Conservation (phyloP, 2,888 invertebrate genomes). For the Drosophila pegasa region DNA sequence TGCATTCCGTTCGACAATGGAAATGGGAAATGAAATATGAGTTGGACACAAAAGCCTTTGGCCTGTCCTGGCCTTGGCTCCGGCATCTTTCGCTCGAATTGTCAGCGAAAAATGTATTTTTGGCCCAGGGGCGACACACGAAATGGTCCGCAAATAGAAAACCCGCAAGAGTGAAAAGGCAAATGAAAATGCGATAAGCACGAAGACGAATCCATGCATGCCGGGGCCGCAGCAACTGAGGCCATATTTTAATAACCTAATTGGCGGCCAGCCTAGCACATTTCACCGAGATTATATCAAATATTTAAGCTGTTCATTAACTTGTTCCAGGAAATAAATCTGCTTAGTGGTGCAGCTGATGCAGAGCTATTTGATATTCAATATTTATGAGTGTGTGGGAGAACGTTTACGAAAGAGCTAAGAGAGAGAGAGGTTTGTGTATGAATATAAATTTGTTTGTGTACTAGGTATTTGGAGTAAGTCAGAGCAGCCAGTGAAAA, state of each 20-base stretch:
- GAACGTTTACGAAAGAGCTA: not conserved
- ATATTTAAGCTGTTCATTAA: slow-evolving; percentile 8
- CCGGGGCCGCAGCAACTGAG: slow-evolving; percentile 7
- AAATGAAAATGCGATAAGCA: slow-evolving; percentile 28
- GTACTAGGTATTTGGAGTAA: too few species aligned
- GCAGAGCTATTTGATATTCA: not conserved
- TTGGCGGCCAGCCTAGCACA: slow-evolving; percentile 25
- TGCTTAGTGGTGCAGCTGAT: not conserved
- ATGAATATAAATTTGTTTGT: not conserved
- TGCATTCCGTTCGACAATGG: slow-evolving; percentile 56
- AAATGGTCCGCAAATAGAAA: slow-evolving; percentile 16
- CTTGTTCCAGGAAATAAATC: not conserved
- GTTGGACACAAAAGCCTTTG: slow-evolving; percentile 33
- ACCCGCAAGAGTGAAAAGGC: slow-evolving; percentile 1
- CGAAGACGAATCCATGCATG: slow-evolving; percentile 7
- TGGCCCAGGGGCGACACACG: slow-evolving; percentile 30
- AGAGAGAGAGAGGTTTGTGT: too few species aligned
- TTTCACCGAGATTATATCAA: not conserved
- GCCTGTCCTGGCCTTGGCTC: slow-evolving; percentile 27
- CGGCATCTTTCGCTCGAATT: slow-evolving; percentile 30
- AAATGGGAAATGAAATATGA: slow-evolving; percentile 70
- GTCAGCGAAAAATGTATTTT: slow-evolving; percentile 53
- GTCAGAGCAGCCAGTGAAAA: not conserved
- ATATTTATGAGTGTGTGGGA: not conserved
- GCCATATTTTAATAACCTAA: slow-evolving; percentile 17